Evolutionary conservation across 2,113 vertebrate genomes (phyloP).

Genomic region (Chloroceryle aenea): DNA sequence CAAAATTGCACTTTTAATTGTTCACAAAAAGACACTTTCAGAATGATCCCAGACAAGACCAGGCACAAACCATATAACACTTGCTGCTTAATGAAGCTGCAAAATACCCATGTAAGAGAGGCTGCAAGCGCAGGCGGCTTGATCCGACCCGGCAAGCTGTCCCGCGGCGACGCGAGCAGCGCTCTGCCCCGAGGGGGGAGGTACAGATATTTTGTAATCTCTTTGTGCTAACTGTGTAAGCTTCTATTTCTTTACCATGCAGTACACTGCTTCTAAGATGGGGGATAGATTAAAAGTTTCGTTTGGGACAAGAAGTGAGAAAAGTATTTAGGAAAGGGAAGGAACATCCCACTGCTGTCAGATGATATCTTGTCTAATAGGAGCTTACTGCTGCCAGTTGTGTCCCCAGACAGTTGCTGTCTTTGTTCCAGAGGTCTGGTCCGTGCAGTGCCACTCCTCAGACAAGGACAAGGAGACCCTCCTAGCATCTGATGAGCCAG

Average conservation of each 20-base stretch:
- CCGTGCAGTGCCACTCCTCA: background rate
- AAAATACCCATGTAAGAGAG: background rate
- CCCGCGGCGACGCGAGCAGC: background rate
- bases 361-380: background rate
- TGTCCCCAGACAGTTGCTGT: background rate
- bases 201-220: background rate
- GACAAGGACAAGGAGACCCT: rapidly evolving
- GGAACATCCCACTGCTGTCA: background rate
- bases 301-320: background rate
- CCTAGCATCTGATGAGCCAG: background rate
- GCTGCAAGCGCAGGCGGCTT: rapidly evolving
- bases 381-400: background rate
- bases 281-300: background rate
- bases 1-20: background rate
- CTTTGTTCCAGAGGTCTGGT: background rate
- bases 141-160: background rate
- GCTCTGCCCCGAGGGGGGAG: background rate
- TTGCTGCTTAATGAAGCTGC: background rate
- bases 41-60: background rate
- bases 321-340: background rate
- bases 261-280: background rate
- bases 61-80: background rate
- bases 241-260: background rate
- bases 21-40: background rate
- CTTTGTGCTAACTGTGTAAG: background rate